These are phyloP conservation scores for Coturnix japonica DNA, from an alignment of 2,113 vertebrate species.

Conservation along the genomic window DNA sequence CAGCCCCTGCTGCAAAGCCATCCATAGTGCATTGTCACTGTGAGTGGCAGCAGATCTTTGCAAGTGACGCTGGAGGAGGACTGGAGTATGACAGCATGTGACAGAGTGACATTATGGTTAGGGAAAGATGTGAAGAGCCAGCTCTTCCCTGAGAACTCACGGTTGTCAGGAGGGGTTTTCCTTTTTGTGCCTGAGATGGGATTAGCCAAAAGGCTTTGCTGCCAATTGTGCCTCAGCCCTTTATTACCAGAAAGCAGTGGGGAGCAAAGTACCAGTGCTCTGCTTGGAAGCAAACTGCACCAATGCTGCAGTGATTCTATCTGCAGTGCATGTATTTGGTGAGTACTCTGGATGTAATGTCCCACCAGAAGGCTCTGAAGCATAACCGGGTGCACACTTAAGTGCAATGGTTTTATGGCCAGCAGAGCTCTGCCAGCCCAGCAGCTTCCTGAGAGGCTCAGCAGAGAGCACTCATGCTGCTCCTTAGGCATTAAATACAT, in stretches of 20 bases:
- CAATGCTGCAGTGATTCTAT: neutral
- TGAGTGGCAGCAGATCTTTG: conserved; percentile 39
- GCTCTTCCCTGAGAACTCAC: conserved; percentile 5
- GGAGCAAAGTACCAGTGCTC: neutral
- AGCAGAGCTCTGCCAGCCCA: neutral
- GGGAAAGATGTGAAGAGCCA: neutral
- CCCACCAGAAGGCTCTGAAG: neutral
- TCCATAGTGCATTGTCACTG: conserved; percentile 39
- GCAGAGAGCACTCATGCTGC: neutral
- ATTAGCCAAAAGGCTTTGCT: conserved; percentile 44
- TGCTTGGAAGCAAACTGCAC: neutral
- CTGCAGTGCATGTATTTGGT: neutral
- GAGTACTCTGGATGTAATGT: neutral
- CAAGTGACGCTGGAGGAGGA: neutral
- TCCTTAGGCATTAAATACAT: neutral
- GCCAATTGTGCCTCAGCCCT: neutral
- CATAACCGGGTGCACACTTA: neutral
- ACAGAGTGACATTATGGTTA: conserved; percentile 33
- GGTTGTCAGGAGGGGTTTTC: conserved; percentile 23
- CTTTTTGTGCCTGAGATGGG: conserved; percentile 25
- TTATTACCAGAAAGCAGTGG: neutral
- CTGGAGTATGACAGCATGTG: conserved; percentile 41
- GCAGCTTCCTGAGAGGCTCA: neutral
- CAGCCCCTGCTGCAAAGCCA: conserved; percentile 13
- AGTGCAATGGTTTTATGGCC: neutral